A percentile compares a stretch with the other conserved stretches of the same genome.
Conservation (phyloP, 2,888 invertebrate species). For the Pycnomerus fuliginosus region DNA sequence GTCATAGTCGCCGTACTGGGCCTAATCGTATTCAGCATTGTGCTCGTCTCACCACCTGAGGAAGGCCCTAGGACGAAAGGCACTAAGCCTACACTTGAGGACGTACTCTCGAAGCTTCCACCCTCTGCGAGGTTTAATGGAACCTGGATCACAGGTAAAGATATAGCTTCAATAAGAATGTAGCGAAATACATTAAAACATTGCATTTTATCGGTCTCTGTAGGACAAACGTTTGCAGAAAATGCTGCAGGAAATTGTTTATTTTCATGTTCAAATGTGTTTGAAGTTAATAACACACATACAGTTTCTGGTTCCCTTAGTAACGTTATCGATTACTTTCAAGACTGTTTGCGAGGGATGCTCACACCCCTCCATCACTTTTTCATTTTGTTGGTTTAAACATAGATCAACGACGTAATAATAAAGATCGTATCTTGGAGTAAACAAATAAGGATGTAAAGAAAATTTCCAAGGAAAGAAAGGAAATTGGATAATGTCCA, state of each 20-base stretch:
- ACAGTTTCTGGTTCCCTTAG: slow-evolving; percentile 33
- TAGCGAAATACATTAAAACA: too few species aligned
- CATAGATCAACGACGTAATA: slow-evolving; percentile 2
- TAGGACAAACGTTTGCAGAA: too few species aligned
- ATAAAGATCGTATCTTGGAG: slow-evolving; percentile 1
- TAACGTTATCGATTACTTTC: slow-evolving; percentile 35
- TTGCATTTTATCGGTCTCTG: too few species aligned
- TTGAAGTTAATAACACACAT: slow-evolving; percentile 22
- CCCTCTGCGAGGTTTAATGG: slow-evolving; percentile 69
- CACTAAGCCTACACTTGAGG: slow-evolving; percentile 67
- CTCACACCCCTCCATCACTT: slow-evolving; percentile 5
- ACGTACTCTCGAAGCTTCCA: slow-evolving; percentile 59
- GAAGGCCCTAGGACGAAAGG: slow-evolving; percentile 71
- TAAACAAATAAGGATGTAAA: too few species aligned
- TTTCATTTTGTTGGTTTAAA: slow-evolving; percentile 7
- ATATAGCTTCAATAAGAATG: too few species aligned
- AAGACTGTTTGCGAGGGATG: slow-evolving; percentile 22
- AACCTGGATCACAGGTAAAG: slow-evolving; percentile 70
- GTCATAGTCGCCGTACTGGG: slow-evolving; percentile 88
- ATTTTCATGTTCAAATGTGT: slow-evolving; percentile 19
- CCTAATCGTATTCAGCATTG: slow-evolving; percentile 87
- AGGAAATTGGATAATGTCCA: too few species aligned
- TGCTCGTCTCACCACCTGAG: slow-evolving; percentile 79
- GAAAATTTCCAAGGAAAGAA: too few species aligned
- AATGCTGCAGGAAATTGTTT: too few species aligned